Conservation (phyloP, 2,113 vertebrate species). For the Myotis brandtii region DNA sequence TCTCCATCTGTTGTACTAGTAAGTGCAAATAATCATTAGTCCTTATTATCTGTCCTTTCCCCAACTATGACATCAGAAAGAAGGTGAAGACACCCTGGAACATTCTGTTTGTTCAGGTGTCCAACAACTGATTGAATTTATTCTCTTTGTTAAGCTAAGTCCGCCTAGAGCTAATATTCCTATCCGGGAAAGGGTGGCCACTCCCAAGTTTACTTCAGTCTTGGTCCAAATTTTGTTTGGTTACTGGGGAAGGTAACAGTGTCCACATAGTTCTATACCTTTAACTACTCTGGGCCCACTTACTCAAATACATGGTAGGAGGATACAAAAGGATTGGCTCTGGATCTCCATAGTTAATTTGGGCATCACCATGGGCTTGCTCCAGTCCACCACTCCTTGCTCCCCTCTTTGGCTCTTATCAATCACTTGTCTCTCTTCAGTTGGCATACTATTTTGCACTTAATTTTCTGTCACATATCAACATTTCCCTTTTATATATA, state of each 20-base stretch:
- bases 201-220: background rate
- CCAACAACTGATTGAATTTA: background rate
- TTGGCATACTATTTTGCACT: background rate
- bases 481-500: background rate
- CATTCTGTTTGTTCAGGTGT: background rate
- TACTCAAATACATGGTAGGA: background rate
- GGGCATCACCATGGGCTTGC: background rate
- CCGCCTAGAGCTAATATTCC: background rate
- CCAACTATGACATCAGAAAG: background rate
- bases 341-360: background rate
- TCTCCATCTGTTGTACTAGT: background rate
- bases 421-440: background rate
- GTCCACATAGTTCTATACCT: background rate
- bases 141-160: background rate
- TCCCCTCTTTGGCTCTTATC: too few relatives aligned
- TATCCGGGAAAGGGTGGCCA: background rate
- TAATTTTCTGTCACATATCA: background rate
- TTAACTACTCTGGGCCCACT: background rate
- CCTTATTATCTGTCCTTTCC: background rate
- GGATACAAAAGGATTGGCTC: background rate
- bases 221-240: background rate
- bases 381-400: background rate
- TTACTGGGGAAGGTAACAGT: background rate
- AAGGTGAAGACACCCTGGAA: background rate
- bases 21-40: background rate